Percentiles rank a stretch among this genome's conserved stretches.
Evolutionary conservation across 2,113 vertebrate species (phyloP).

Genomic region (Empidonax alnorum): DNA sequence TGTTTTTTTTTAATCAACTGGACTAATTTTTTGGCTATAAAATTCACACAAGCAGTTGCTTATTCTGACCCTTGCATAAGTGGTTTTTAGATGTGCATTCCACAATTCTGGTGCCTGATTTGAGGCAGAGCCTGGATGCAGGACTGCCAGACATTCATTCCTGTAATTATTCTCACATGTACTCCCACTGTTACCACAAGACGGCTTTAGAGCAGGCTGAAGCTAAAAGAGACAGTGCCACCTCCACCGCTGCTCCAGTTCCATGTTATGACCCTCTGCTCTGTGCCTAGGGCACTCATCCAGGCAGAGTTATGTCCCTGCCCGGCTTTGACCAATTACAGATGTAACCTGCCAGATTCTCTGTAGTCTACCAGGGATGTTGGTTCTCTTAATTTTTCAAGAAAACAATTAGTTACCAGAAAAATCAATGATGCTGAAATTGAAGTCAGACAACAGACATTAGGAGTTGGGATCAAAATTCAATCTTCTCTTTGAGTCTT

Average conservation of each 20-base stretch:
- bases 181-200: neutral
- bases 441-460: neutral
- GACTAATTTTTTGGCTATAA: neutral
- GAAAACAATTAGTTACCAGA: neutral
- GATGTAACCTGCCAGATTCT: neutral
- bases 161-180: neutral
- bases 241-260: neutral
- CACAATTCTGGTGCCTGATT: neutral
- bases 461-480: neutral
- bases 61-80: neutral
- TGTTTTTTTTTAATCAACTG: neutral
- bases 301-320: neutral
- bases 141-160: neutral
- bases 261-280: neutral
- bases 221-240: neutral
- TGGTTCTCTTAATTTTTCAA: neutral
- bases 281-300: neutral
- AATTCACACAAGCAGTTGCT: neutral
- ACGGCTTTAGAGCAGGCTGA: neutral
- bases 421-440: neutral
- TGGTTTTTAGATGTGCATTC: rapidly evolving
- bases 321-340: neutral
- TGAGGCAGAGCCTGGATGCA: neutral
- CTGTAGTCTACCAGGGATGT: neutral
- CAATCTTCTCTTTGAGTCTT: neutral